These are phyloP conservation scores for Caenorhabditis tropicalis DNA, from an alignment of 1,140 invertebrate species.

Conservation along the genomic window DNA sequence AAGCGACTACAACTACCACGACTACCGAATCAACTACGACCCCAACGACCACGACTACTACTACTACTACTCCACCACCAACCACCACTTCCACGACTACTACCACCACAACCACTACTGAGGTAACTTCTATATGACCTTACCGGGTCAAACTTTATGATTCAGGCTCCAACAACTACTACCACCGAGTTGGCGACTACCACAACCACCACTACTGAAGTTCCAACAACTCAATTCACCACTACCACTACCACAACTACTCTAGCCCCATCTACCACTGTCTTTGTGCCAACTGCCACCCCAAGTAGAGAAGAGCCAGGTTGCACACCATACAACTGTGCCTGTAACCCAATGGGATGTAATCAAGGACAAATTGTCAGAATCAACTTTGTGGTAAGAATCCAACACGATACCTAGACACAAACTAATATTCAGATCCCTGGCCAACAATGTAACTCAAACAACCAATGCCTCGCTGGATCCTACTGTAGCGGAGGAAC, in stretches of 20 bases:
- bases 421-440: not conserved
- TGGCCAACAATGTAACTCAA: not conserved
- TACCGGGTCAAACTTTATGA: not conserved
- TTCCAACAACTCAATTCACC: not conserved
- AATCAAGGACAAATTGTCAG: conserved; percentile 32
- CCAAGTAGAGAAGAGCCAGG: conserved; percentile 13
- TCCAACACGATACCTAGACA: too few species aligned
- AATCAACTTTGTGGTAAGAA: conserved; percentile 1
- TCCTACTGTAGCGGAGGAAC: conserved; percentile 20
- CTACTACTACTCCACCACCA: not conserved
- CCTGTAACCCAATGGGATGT: conserved; percentile 24
- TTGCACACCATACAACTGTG: conserved; percentile 18
- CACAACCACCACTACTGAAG: not conserved
- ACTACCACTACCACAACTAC: not conserved
- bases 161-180: conserved; percentile 41
- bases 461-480: conserved; percentile 31
- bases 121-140: not conserved
- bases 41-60: conserved; percentile 25
- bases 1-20: conserved; percentile 14
- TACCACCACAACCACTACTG: conserved; percentile 36
- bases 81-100: conserved; percentile 28
- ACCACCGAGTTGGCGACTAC: conserved; percentile 12
- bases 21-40: conserved; percentile 26
- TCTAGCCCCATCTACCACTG: not conserved
- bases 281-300: not conserved